Evolutionary conservation across 1,140 invertebrate species (phyloP).

Genomic region (Drosophila tropicalis): DNA sequence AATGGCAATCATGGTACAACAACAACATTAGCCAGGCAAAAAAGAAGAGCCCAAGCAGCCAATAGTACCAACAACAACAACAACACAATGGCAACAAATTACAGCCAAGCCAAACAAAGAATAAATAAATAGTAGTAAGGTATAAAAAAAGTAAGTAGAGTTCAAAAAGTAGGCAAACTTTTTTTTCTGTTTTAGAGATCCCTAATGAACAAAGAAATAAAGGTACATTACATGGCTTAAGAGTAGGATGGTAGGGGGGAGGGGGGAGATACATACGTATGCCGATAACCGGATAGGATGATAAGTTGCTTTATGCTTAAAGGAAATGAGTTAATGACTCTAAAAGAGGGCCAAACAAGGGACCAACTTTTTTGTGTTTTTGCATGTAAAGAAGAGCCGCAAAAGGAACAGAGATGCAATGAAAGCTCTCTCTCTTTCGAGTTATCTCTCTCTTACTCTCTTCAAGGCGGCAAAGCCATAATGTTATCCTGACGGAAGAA

Average conservation of each 20-base stretch:
- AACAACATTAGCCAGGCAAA: constrained; percentile 33
- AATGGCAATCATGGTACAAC: constrained; percentile 72
- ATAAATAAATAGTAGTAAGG: constrained; percentile 23
- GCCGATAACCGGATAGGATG: constrained; percentile 9
- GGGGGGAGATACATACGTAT: not conserved
- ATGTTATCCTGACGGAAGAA: no score
- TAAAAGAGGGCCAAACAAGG: not conserved
- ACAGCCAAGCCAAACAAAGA: constrained; percentile 47
- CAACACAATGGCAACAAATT: constrained; percentile 60
- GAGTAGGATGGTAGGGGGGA: not conserved
- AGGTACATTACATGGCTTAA: not conserved
- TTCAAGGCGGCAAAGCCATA: no score
- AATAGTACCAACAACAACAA: constrained; percentile 17
- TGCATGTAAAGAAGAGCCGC: not conserved
- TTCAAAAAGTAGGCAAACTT: constrained; percentile 17
- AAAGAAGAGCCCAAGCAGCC: constrained; percentile 17
- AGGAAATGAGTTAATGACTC: constrained; percentile 11
- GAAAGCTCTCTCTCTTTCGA: no score
- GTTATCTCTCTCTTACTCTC: no score
- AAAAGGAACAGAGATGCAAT: no score
- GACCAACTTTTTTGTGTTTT: not conserved
- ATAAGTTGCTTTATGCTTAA: constrained; percentile 3
- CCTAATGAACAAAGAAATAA: constrained; percentile 15
- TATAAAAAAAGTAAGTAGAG: not conserved
- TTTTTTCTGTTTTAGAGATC: constrained; percentile 14